These are phyloP conservation scores for Diabrotica undecimpunctata DNA, from an alignment of 1,140 invertebrate genomes.

Conservation along the genomic window DNA sequence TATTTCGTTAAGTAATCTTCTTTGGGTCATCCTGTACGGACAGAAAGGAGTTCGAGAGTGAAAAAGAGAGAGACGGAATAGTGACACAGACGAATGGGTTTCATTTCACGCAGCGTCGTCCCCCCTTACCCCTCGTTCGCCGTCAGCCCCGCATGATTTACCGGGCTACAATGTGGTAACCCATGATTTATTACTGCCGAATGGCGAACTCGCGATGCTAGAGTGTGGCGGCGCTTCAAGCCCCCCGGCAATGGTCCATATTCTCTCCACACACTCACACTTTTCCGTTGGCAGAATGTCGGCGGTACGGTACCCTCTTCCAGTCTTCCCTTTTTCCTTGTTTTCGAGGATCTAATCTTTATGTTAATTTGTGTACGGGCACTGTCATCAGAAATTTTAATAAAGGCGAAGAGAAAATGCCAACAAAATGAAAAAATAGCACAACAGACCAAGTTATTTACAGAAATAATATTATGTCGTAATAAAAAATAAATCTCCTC, in stretches of 20 bases:
- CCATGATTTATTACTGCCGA: slow-evolving; percentile 59
- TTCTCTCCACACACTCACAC: background rate
- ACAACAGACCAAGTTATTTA: too few species aligned
- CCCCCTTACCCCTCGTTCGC: slow-evolving; percentile 24
- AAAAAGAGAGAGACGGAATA: slow-evolving; percentile 42
- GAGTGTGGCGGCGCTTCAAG: background rate
- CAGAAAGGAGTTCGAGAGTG: slow-evolving; percentile 22
- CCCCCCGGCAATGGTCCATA: slow-evolving; percentile 1
- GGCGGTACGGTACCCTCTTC: background rate
- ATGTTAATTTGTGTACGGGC: background rate
- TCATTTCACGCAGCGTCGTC: slow-evolving; percentile 55
- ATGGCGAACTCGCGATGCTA: slow-evolving; percentile 47
- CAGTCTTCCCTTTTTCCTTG: background rate
- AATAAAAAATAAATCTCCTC: too few species aligned
- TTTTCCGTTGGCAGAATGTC: background rate
- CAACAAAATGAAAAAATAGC: too few species aligned
- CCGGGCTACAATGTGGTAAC: slow-evolving; percentile 66
- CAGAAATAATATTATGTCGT: too few species aligned
- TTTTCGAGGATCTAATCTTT: background rate
- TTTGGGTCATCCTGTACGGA: background rate
- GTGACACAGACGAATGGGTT: slow-evolving; percentile 50
- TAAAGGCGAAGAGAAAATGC: too few species aligned
- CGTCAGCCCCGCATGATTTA: slow-evolving; percentile 56
- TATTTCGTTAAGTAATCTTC: background rate
- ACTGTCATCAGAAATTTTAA: too few species aligned